A percentile compares a stretch with the other conserved stretches of the same genome.
Evolutionary conservation across 2,113 vertebrate genomes (phyloP).

Genomic region (Cyanistes caeruleus): DNA sequence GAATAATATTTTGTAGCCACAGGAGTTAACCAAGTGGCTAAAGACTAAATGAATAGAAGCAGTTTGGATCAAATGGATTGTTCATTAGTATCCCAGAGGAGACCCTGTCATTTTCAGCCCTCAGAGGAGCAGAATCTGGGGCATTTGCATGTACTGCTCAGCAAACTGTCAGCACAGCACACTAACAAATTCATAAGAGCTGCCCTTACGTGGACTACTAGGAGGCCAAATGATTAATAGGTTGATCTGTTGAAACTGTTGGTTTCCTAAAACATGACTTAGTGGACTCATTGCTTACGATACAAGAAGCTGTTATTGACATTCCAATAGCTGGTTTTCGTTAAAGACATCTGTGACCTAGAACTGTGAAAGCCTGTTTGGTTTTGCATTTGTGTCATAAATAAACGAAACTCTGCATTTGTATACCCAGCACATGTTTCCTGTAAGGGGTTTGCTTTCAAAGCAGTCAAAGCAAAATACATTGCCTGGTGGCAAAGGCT

Average conservation of each 20-base stretch:
- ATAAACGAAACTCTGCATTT: slow-evolving; percentile 35
- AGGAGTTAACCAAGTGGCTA: background rate
- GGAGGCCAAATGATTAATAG: slow-evolving; percentile 54
- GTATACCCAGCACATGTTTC: slow-evolving; percentile 57
- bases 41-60: background rate
- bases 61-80: background rate
- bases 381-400: slow-evolving; percentile 57
- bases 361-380: slow-evolving; percentile 56
- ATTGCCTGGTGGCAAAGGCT: background rate
- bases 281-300: slow-evolving; percentile 44
- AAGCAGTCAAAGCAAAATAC: slow-evolving; percentile 17
- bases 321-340: slow-evolving; percentile 63
- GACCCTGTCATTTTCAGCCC: background rate
- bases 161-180: background rate
- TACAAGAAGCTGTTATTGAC: slow-evolving; percentile 54
- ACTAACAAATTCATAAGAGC: background rate
- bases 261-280: slow-evolving; percentile 44
- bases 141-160: accelerated
- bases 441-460: slow-evolving; percentile 29
- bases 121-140: background rate
- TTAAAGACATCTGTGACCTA: slow-evolving; percentile 66
- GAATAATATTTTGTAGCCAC: background rate
- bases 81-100: slow-evolving; percentile 1
- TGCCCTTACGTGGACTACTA: background rate
- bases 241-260: slow-evolving; percentile 37